Conservation (phyloP, 2,797 vertebrate genomes). For the Bradypodion pumilum region DNA sequence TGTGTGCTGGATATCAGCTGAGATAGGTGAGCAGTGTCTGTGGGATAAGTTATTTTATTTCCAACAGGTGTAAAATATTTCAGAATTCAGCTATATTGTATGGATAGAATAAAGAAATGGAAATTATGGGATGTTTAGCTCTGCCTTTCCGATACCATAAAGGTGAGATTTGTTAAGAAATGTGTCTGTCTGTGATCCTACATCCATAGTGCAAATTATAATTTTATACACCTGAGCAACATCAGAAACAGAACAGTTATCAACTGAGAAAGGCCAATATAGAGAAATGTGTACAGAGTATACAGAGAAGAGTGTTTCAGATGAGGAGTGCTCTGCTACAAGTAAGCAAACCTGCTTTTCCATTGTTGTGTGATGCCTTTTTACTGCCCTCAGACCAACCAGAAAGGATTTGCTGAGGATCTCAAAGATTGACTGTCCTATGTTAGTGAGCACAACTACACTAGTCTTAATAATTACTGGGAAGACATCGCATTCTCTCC, state of each 20-base stretch:
- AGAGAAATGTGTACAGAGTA: neutral
- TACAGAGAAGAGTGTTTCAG: neutral
- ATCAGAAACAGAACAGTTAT: neutral
- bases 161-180: conserved; percentile 7
- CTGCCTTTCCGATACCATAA: neutral
- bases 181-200: neutral
- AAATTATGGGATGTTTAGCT: conserved; percentile 7
- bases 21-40: neutral
- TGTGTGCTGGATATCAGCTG: neutral
- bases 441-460: no score
- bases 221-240: neutral
- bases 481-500: no score
- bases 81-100: neutral
- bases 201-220: neutral
- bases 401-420: neutral
- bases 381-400: neutral
- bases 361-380: neutral
- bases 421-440: no score
- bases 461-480: no score
- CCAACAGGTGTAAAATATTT: conserved; percentile 7
- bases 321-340: neutral
- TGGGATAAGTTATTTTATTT: neutral
- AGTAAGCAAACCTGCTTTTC: neutral
- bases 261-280: neutral
- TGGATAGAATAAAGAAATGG: neutral